Evolutionary conservation across 2,113 vertebrate species (phyloP), one percentile per base, ranked within the genome.

Genomic region (Corythaixoides concolor): DNA sequence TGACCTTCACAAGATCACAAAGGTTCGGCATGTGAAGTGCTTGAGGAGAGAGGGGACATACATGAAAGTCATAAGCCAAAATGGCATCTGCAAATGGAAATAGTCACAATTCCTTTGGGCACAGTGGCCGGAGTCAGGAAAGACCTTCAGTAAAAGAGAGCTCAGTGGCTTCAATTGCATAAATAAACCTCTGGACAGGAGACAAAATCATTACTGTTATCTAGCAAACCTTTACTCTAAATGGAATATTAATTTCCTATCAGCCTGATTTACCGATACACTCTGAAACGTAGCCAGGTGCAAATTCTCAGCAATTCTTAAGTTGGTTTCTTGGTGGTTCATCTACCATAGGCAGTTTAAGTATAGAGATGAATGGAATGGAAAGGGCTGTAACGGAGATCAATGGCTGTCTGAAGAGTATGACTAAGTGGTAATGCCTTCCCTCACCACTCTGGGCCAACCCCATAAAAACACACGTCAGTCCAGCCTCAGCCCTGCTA

Each of bases 151-250:
- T 39, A 35, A 52, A 67, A 68, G 50, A 75, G 7, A 64, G 14
- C 33, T 79, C 45, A 37, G 64, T 68, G 64, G 56, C 77, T 83
- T 96, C 30, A 77, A 4, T 27, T 70, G 52, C 22, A 85, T 35
- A 37, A 78, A 47, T 7, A 89, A 93, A 69, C 7, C 26, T 80
- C 94, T 81, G 73, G 76, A 90, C 24, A 82, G 67, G 35, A 89
- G 67, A 85, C 39, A 92, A 88, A 93, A 85, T 56, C 69, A 39
- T 84, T 94, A 66, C 45, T 95, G 58, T 74, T 56, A 37, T 66
- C 74, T 78, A 56, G 67, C 26, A 93, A 94, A 58, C 28, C 37
- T 80, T 96, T 73, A 22, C 79, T 96, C 52, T 88, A 96, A 85
- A 92, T 79, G 37, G 37, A 72, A 12, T 73, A 20, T 66, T 79